Percentiles rank a stretch among this genome's conserved stretches.
These are phyloP conservation scores for Eupsilia transversa DNA, from an alignment of 2,888 invertebrate genomes.

Conservation along the genomic window DNA sequence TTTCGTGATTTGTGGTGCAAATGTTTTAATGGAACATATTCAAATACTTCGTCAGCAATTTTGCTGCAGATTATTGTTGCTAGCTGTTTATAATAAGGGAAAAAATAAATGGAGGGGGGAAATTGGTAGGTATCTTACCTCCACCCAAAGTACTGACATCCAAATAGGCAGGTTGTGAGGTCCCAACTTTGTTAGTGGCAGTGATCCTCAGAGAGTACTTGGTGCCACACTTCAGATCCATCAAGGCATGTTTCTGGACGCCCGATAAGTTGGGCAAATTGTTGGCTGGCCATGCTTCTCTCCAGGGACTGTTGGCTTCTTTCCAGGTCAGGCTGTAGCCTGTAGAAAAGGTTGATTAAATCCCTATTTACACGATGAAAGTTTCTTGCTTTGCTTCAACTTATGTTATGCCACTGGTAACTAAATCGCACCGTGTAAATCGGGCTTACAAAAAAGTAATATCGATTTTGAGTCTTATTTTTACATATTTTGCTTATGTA, in stretches of 20 bases:
- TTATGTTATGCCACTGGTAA: background rate
- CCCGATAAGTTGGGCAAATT: slow-evolving; percentile 90
- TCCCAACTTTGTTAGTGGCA: slow-evolving; percentile 95
- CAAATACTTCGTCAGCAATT: background rate
- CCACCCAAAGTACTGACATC: slow-evolving; percentile 87
- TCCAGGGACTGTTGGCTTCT: slow-evolving; percentile 87
- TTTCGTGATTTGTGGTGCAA: background rate
- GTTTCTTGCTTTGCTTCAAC: background rate
- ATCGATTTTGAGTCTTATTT: background rate
- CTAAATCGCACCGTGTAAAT: background rate
- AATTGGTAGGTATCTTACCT: slow-evolving; percentile 1
- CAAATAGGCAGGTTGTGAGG: slow-evolving; percentile 92
- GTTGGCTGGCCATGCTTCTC: slow-evolving; percentile 91
- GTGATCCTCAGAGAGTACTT: slow-evolving; percentile 95
- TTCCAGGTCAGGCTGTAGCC: slow-evolving; percentile 87
- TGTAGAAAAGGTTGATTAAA: background rate
- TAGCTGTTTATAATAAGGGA: background rate
- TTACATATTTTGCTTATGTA: background rate
- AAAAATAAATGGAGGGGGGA: background rate
- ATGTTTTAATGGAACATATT: background rate
- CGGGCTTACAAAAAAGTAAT: background rate
- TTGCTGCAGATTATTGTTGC: background rate
- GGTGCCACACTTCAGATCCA: slow-evolving; percentile 95
- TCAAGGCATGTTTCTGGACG: slow-evolving; percentile 91
- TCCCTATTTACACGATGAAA: background rate